Evolutionary conservation across 1,140 invertebrate species (phyloP).

Genomic region (Subanguina moxae): DNA sequence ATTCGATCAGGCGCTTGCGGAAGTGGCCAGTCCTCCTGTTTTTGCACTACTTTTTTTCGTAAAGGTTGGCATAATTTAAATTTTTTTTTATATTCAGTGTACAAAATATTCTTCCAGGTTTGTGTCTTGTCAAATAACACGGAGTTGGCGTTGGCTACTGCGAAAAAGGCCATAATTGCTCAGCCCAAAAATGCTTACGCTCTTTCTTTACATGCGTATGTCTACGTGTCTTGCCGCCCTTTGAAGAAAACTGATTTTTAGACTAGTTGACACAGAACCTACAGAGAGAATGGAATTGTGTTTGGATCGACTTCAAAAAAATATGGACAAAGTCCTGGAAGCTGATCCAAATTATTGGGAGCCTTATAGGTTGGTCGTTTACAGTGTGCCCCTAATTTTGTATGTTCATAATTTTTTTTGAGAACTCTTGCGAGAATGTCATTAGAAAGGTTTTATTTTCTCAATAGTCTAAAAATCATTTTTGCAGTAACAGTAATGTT

Average conservation of each 20-base stretch:
- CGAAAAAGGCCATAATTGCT: conserved; percentile 7
- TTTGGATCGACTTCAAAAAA: conserved; percentile 7
- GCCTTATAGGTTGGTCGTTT: conserved; percentile 24
- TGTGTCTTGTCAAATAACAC: conserved; percentile 14
- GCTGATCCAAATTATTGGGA: conserved; percentile 31
- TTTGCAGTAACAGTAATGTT: neutral
- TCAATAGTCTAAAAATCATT: too few relatives aligned
- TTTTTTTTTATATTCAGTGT: neutral
- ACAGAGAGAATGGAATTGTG: neutral
- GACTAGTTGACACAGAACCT: neutral
- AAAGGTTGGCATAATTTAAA: neutral
- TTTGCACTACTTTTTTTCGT: conserved; percentile 19
- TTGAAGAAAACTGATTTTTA: neutral
- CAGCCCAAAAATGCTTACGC: conserved; percentile 25
- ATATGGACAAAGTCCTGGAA: conserved; percentile 25
- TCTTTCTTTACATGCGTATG: conserved; percentile 20
- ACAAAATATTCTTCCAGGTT: conserved; percentile 8
- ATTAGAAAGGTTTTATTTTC: too few relatives aligned
- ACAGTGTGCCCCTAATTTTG: neutral
- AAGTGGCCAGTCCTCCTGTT: conserved; percentile 6
- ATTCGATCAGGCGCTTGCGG: neutral
- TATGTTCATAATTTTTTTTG: neutral
- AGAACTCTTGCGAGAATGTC: too few relatives aligned
- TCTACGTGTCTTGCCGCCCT: neutral
- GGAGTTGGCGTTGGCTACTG: conserved; percentile 16